Conservation (phyloP, 2,797 vertebrate genomes). For the Margarornis squamiger region DNA sequence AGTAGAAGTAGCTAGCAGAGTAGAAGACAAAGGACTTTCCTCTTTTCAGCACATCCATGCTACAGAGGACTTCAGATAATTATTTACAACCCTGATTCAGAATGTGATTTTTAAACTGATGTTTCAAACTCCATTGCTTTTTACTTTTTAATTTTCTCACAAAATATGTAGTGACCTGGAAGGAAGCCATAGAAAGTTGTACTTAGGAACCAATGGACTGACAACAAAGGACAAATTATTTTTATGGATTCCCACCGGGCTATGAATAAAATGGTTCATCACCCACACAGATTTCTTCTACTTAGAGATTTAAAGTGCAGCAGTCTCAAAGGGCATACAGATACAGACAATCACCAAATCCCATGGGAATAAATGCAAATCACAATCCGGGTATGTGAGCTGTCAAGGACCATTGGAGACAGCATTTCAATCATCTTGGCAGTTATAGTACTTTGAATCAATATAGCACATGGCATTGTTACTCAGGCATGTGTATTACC, state of each 20-base stretch:
- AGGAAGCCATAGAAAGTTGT: not conserved
- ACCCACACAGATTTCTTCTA: conserved; percentile 1
- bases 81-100: not conserved
- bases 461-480: not conserved
- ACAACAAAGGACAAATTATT: conserved; percentile 31
- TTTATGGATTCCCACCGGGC: conserved; percentile 16
- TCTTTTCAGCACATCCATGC: not conserved
- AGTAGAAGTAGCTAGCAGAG: not conserved
- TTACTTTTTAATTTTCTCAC: conserved; percentile 19
- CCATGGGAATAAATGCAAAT: conserved; percentile 26
- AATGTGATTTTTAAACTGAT: conserved; percentile 4
- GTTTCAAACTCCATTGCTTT: conserved; percentile 27
- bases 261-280: conserved; percentile 51
- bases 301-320: conserved; percentile 18
- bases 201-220: conserved; percentile 8
- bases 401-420: not conserved
- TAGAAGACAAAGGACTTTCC: not conserved
- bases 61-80: not conserved
- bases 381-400: not conserved
- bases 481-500: not conserved
- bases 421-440: conserved; percentile 16
- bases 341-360: not conserved
- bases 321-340: conserved; percentile 3
- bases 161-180: not conserved
- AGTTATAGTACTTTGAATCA: conserved; percentile 14